Evolutionary conservation across 1,140 invertebrate genomes (phyloP).

Genomic region (Mamestra configurata): DNA sequence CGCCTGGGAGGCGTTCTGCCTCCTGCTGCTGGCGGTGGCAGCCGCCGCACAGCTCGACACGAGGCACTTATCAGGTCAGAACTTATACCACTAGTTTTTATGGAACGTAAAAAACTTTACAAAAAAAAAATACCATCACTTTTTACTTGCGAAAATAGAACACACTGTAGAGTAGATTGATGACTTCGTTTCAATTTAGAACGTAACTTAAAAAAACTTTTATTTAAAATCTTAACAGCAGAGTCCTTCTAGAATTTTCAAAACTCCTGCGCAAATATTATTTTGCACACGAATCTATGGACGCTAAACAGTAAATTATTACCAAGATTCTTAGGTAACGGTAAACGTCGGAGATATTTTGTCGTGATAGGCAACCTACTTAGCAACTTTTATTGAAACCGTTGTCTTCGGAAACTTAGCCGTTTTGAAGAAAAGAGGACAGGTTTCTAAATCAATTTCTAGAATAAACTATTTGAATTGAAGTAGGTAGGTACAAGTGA

Average conservation of each 20-base stretch:
- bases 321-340: conserved; percentile 29
- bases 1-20: conserved; percentile 82
- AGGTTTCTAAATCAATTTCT: not conserved
- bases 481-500: too few relatives aligned
- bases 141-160: not conserved
- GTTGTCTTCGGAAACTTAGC: conserved; percentile 25
- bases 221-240: not conserved
- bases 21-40: conserved; percentile 71
- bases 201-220: conserved; percentile 20
- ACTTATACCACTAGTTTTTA: not conserved
- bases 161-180: not conserved
- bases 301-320: not conserved
- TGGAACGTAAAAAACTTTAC: not conserved
- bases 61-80: conserved; percentile 80
- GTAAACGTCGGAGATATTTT: conserved; percentile 13
- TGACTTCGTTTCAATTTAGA: not conserved
- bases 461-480: not conserved
- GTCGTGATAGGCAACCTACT: conserved; percentile 36
- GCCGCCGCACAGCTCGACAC: conserved; percentile 75
- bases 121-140: too few relatives aligned
- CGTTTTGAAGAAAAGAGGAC: not conserved
- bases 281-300: not conserved
- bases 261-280: not conserved
- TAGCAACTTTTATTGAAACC: conserved; percentile 41
- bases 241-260: not conserved